These are phyloP conservation scores for Oreochromis aureus DNA, from an alignment of 2,113 vertebrate species.

Conservation along the genomic window DNA sequence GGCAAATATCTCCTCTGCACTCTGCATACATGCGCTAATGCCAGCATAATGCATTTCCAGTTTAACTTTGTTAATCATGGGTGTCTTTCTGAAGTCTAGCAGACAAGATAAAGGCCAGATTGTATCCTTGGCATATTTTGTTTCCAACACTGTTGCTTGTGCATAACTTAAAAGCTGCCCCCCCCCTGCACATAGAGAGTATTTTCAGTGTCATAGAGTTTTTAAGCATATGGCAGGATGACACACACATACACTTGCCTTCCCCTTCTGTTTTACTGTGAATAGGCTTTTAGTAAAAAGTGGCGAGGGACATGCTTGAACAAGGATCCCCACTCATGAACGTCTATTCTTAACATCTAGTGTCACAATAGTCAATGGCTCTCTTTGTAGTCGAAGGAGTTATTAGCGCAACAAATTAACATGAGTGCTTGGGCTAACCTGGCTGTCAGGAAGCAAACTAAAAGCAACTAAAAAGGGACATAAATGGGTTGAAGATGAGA, in stretches of 20 bases:
- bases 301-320: conserved; percentile 32
- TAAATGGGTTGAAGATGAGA: not conserved
- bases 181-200: not conserved
- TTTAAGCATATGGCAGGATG: conserved; percentile 1
- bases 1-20: conserved; percentile 16
- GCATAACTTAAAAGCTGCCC: not conserved
- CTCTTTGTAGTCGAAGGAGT: conserved; percentile 51
- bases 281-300: conserved; percentile 46
- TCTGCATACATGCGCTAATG: not conserved
- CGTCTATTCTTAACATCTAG: conserved; percentile 55
- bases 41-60: not conserved
- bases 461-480: not conserved
- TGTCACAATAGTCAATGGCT: conserved; percentile 60
- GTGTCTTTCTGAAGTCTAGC: not conserved
- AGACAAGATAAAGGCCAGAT: conserved; percentile 10
- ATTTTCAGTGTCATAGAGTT: conserved; percentile 33
- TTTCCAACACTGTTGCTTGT: not conserved
- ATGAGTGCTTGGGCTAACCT: conserved; percentile 13
- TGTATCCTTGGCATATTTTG: conserved; percentile 23
- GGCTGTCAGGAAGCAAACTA: not conserved
- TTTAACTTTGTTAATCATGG: not conserved
- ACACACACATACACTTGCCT: not conserved
- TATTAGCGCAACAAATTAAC: conserved; percentile 54
- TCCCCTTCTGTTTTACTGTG: conserved; percentile 16
- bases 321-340: conserved; percentile 48